phyloP scores from a whole-genome alignment of 2,113 vertebrate species.

The Rhadina sibilatrix region DNA sequence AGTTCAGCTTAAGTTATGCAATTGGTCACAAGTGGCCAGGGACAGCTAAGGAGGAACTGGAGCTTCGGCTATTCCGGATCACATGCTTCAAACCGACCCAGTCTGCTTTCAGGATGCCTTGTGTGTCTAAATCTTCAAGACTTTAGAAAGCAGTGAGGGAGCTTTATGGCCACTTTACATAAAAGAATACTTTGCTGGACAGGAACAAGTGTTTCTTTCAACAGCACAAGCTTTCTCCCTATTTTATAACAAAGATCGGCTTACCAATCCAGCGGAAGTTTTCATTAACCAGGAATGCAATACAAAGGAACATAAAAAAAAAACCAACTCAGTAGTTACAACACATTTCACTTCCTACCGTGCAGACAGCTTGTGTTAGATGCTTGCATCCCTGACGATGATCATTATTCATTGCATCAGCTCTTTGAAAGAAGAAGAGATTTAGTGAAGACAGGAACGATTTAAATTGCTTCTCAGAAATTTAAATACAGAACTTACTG shows the following conservation, averaged over 20 bases:
- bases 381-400: slow-evolving; percentile 91
- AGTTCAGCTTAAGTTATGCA: not conserved
- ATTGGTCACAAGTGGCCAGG: not conserved
- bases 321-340: not conserved
- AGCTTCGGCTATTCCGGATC: not conserved
- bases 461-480: not conserved
- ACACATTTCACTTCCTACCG: slow-evolving; percentile 75
- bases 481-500: slow-evolving; percentile 79
- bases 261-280: not conserved
- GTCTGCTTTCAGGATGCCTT: not conserved
- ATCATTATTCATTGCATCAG: slow-evolving; percentile 79
- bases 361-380: slow-evolving; percentile 87
- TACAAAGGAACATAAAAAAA: not conserved
- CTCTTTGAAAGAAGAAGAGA: slow-evolving; percentile 75
- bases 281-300: not conserved
- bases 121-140: not conserved
- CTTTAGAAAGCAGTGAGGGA: not conserved
- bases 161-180: not conserved
- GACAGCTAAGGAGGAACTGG: not conserved
- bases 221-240: not conserved
- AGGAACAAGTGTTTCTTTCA: not conserved
- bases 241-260: not conserved
- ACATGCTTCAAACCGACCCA: not conserved
- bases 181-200: not conserved
- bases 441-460: not conserved